Evolutionary conservation across 2,113 vertebrate genomes (phyloP), one percentile per base, ranked within the genome.

Genomic region (Cervus canadensis): DNA sequence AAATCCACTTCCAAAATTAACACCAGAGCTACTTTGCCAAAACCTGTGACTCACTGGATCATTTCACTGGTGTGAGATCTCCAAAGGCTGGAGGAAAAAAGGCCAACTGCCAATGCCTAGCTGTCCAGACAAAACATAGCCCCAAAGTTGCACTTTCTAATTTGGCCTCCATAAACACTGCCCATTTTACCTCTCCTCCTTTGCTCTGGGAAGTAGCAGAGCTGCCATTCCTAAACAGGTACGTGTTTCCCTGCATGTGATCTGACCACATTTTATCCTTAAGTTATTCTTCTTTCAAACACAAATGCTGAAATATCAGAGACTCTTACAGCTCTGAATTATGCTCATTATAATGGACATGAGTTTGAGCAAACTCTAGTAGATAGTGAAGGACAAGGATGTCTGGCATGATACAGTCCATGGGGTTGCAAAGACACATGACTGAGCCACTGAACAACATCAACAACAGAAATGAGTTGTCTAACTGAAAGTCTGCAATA

Each of bases 61-160:
- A 64, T 6, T 17, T 11, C 36, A 81, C 5, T 21, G 54, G 52
- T 13, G 25, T n/a, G 12, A 21, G 13, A 28, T 52, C 60, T 91
- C 26, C 33, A 60, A 4, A 40, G 30, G 50, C 36, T 56, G 52
- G 15, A 3, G 13, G n/a, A 71, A 83, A 9, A 45, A n/a, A 78
- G 21, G 26, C 7, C 86, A 60, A 30, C 7, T n/a, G 21, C 30
- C 21, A 85, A 28, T 3, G 21, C 19, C 28, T 14, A 52, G 40
- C 9, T 56, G 11, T 30, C 48, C 33, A n/a, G 17, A 36, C 16
- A 43, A 9, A 28, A 7, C 28, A 50, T 15, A 62, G 40, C 7
- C 7, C 30, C 56, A 36, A 5, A 0, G 17, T 6, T 1, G 3
- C 7, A 52, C 33, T 17, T 78, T 88, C 23, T n/a, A 79, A 3